Percentiles rank a stretch among this genome's conserved stretches.
Evolutionary conservation across 1,140 invertebrate genomes (phyloP).

Genomic region (Latrodectus geometricus): DNA sequence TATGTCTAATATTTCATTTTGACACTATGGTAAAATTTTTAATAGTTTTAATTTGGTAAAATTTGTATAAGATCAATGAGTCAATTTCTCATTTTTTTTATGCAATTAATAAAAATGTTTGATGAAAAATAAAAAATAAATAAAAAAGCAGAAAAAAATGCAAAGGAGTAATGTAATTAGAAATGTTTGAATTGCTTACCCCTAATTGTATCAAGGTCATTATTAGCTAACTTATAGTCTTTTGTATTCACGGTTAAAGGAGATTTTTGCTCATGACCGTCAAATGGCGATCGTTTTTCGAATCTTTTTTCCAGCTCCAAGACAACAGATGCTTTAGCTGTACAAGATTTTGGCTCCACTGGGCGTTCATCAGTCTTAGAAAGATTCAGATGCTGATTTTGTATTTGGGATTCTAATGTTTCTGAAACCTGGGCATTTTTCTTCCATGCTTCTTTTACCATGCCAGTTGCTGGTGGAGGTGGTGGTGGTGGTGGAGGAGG

Average conservation of each 20-base stretch:
- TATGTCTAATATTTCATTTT: too few relatives aligned
- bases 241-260: neutral
- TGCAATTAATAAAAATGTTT: too few relatives aligned
- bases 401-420: constrained; percentile 19
- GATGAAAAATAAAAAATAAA: too few relatives aligned
- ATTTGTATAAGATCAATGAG: too few relatives aligned
- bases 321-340: constrained; percentile 20
- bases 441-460: neutral
- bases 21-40: too few relatives aligned
- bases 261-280: neutral
- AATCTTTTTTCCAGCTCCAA: constrained; percentile 39
- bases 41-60: too few relatives aligned
- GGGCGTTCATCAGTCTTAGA: neutral
- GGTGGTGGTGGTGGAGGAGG: constrained; percentile 38
- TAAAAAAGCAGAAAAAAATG: too few relatives aligned
- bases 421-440: neutral
- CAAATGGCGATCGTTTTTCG: neutral
- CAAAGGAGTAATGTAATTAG: too few relatives aligned
- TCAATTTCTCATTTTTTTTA: too few relatives aligned
- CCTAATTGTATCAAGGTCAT: neutral
- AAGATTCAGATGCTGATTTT: constrained; percentile 7
- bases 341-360: neutral
- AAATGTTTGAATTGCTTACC: neutral
- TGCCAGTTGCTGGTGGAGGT: constrained; percentile 2
- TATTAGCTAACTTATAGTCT: neutral